phyloP scores from a whole-genome alignment of 2,888 invertebrate species.

The Aelia acuminata region DNA sequence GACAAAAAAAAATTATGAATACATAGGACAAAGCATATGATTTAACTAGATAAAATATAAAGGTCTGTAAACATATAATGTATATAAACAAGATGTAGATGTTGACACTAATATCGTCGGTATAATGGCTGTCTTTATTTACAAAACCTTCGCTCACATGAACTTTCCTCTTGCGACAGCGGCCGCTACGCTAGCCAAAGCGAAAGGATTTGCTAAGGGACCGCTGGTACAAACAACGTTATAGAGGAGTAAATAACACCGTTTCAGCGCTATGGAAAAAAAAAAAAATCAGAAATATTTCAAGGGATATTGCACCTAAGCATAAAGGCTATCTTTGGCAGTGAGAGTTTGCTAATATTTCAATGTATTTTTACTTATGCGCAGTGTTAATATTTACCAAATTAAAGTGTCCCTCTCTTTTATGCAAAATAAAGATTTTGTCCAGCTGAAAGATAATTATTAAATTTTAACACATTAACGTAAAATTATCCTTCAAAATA shows the following conservation, averaged over 20 bases:
- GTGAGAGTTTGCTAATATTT: not conserved
- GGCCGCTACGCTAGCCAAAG: not conserved
- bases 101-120: not conserved
- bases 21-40: too few species aligned
- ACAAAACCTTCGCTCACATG: constrained; percentile 19
- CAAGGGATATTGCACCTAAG: not conserved
- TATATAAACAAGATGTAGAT: too few species aligned
- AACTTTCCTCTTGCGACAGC: constrained; percentile 43
- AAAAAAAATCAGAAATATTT: not conserved
- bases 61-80: too few species aligned
- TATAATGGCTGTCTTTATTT: not conserved
- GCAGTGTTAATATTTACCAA: too few species aligned
- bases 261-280: not conserved
- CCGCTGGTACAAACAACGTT: not conserved
- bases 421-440: too few species aligned
- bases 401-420: too few species aligned
- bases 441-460: too few species aligned
- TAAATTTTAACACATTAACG: too few species aligned
- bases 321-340: not conserved
- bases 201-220: constrained; percentile 32
- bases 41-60: too few species aligned
- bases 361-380: not conserved
- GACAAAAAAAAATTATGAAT: too few species aligned
- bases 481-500: too few species aligned
- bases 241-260: not conserved